Base-by-base conservation (phyloP, 2,113 vertebrate genomes). In the Syngnathus scovelli region DNA sequence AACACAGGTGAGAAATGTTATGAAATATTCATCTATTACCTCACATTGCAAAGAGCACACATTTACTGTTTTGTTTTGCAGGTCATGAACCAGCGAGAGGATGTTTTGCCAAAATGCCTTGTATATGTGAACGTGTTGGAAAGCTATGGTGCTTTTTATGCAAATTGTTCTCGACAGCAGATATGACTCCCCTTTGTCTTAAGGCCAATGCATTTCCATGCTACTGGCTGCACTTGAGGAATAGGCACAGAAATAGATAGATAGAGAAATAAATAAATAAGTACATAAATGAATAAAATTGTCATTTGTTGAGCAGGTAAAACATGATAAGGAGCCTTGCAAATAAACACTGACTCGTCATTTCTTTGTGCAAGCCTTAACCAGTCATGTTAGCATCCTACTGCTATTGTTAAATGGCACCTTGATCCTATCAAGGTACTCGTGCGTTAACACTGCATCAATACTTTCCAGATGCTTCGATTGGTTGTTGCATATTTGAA, bases 1-100 rank as follows among this genome's bases (percentile, higher is more conserved):
- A 81, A 76, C 37, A 61, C 66, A 72, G 67, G 51, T 69, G 68
- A 64, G 62, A 48, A 83, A 78, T 78, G 76, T n/a, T 0, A 72
- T 78, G 44, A 85, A 86, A 82, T 82, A 87, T 82, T 78, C 61
- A 83, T 78, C 27, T 33, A 38, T 69, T 60, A 66, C 38, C 73
- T 66, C 38, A 48, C 37, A 74, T 61, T 67, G 60, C 66, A 78
- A n/a, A 33, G 18, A 52, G 3, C 41, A 55, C 58, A 63, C 39
- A 68, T 61, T 74, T 63, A 15, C 43, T 10, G 38, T 66, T 81
- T 71, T 78, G 65, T 72, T 83, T 81, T 61, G 58, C 13, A 46
- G 49, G 54, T 69, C 16, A 55, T 70, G 43, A 71, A 67, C 69
- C 56, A 73, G 41, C 63, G 58, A 46, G 37, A 71, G 54, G 46